phyloP scores from a whole-genome alignment of 1,140 invertebrate species.

The Antheraea mylitta region DNA sequence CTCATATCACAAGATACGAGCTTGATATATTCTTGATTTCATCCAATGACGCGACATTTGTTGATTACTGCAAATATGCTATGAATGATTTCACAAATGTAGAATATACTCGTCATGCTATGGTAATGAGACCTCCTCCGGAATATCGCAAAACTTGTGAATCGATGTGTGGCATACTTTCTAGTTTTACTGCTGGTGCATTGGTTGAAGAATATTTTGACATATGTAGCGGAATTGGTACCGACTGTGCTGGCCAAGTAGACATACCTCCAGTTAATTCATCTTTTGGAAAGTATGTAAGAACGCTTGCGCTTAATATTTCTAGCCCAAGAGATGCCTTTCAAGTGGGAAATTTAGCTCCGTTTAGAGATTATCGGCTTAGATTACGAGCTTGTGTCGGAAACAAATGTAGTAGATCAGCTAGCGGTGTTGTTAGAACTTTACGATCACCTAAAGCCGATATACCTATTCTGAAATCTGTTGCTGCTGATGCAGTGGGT shows the following conservation, averaged over 20 bases:
- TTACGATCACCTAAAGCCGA: constrained; percentile 44
- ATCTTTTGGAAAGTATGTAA: constrained; percentile 38
- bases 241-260: constrained; percentile 37
- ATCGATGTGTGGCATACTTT: constrained; percentile 60
- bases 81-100: constrained; percentile 38
- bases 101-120: constrained; percentile 54
- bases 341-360: constrained; percentile 51
- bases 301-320: constrained; percentile 45
- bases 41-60: constrained; percentile 27
- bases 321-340: constrained; percentile 37
- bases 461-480: constrained; percentile 33
- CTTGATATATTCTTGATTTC: constrained; percentile 56
- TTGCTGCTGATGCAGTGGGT: constrained; percentile 31
- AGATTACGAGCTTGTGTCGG: constrained; percentile 52
- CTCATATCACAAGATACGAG: constrained; percentile 52
- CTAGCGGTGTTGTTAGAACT: constrained; percentile 51
- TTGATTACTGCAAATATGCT: constrained; percentile 44
- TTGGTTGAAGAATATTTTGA: constrained; percentile 64
- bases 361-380: constrained; percentile 64
- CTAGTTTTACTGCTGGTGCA: constrained; percentile 46
- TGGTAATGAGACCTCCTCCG: constrained; percentile 56
- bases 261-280: constrained; percentile 35
- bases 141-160: constrained; percentile 61
- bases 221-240: constrained; percentile 39
- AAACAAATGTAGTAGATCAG: constrained; percentile 21